Base-by-base conservation (phyloP, 64 coral and sea anemone genomes). In the Pocillopora damicornis region DNA sequence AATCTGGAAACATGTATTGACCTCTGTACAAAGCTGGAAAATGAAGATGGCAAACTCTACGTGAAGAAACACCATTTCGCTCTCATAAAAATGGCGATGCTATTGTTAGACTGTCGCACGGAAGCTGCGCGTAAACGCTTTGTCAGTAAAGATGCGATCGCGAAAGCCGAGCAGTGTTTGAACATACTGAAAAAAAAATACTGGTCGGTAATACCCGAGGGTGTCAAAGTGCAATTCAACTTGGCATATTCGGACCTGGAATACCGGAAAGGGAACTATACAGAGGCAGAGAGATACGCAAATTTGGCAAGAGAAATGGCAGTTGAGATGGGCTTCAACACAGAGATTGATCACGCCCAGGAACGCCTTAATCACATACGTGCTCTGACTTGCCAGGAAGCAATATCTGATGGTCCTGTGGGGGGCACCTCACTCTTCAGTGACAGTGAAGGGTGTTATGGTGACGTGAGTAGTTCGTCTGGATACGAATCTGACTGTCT, bases 51-150 rank as follows among this genome's bases (percentile, higher is more conserved):
- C 1, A 1, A 65, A 0, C 2, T 76, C 15, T 89, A 80, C 35
- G 61, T 89, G 13, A 89, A 79, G 76, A 89, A 76, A 14, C 87
- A 89, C 42, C 87, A 76, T 62, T 89, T 79, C 72, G 75, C 87
- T 12, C 71, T 89, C 18, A 89, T 89, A 9, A 79, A 79, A 78
- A 89, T 89, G 9, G 76, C 62, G 1, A 79, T 89, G 76, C 87
- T 88, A 22, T 63, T 68, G 58, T 60, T 88, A 5, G 87, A 88
- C 78, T 88, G 87, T 62, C 75, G 87, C 61, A 83, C 60, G 15
- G 60, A 63, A n/a, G 76, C 76, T 45, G 76, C 76, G 57, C 87
- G 87, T 11, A 18, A 79, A 79, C 62, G 87, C 14, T 67, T 57
- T 30, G 60, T 89, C 18, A 89, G 63, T 37, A 14, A 89, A 1